Evolutionary conservation across 2,113 vertebrate species (phyloP), one percentile per base, ranked within the genome.

Genomic region (Hemibagrus wyckioides): DNA sequence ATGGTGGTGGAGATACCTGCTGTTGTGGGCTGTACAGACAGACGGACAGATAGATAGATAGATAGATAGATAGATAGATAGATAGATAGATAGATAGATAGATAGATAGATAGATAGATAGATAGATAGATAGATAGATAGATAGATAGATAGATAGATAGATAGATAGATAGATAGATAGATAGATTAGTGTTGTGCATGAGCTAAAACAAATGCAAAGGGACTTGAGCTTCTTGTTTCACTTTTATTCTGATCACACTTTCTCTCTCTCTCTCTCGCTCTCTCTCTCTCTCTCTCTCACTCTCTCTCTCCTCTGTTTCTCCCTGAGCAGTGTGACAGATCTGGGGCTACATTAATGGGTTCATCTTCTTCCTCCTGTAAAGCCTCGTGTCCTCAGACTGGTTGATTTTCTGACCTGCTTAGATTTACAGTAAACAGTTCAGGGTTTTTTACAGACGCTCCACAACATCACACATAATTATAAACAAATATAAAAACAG

Each of bases 301-400:
- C 30, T 17, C 19, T 2, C n/a, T 5, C 17, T 0, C 10, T 3
- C 30, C 21, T 23, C 36, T n/a, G 23, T 75, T 77, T 67, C 5
- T 57, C 71, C 56, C 54, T 30, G 36, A 75, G 69, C 36, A 61
- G 65, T 86, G 36, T 90, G 91, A 91, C 89, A 91, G 85, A 90
- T 87, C 82, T 89, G 76, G 91, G 82, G 83, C 88, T 87, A 77
- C 48, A 75, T 83, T 85, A 69, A 67, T 82, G 65, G 76, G 52
- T 79, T 73, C 86, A 52, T 85, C 81, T 83, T 65, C 56, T 89
- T 80, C 82, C 56, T 69, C 79, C 33, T 85, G 73, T 71, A 85
- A 73, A 82, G 30, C 57, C 57, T 73, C 69, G 4, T 41, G 61
- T 84, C 41, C 56, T 76, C 50, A 90, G 86, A 80, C 67, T 67